A percentile compares a stretch with the other conserved stretches of the same genome.
Conservation (phyloP, 2,797 vertebrate species). For the Sarcoramphus papa region DNA sequence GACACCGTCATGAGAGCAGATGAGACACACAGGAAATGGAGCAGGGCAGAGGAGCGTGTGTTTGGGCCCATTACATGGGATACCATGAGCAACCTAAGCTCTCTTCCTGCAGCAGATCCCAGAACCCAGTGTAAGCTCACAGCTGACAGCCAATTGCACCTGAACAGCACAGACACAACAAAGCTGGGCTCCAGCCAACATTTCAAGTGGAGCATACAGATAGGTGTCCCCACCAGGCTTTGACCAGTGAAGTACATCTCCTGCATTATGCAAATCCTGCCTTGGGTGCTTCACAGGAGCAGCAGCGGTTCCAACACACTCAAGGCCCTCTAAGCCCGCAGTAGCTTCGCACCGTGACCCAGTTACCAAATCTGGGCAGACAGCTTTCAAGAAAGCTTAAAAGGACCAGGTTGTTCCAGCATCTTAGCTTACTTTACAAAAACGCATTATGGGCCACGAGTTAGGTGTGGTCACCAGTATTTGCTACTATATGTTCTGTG, state of each 20-base stretch:
- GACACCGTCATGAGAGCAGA: not conserved
- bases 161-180: not conserved
- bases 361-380: slow-evolving; percentile 26
- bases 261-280: slow-evolving; percentile 14
- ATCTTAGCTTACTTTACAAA: slow-evolving; percentile 22
- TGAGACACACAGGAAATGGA: not conserved
- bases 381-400: slow-evolving; percentile 38
- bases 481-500: not conserved
- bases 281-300: not conserved
- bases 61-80: not conserved
- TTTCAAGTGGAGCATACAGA: not conserved
- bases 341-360: not conserved
- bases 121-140: not conserved
- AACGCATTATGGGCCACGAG: not conserved
- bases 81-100: not conserved
- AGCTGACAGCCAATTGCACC: not conserved
- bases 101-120: not conserved
- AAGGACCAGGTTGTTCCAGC: slow-evolving; percentile 26
- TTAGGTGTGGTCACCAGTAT: not conserved
- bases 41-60: fast-evolving
- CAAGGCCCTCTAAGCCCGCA: not conserved
- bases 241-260: slow-evolving; percentile 35
- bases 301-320: not conserved
- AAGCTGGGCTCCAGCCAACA: not conserved
- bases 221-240: slow-evolving; percentile 23